phyloP scores from a whole-genome alignment of 2,797 vertebrate genomes.

The Coracias cyanogaster region DNA sequence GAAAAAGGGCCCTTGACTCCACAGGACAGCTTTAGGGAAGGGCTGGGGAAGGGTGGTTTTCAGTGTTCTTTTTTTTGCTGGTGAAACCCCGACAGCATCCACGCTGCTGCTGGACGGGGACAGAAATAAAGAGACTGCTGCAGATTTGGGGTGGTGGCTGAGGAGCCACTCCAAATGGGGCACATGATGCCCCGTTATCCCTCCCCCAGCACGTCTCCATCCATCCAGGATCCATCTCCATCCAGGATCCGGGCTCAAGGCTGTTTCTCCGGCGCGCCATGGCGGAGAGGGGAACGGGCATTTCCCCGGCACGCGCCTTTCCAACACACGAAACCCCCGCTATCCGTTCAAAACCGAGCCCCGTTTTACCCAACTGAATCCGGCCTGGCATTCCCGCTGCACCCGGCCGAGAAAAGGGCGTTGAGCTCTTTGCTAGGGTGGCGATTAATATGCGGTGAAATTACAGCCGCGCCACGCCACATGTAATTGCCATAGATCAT shows the following conservation, averaged over 20 bases:
- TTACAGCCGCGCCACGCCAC: constrained; percentile 69
- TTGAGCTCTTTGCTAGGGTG: constrained; percentile 71
- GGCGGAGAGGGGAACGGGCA: not conserved
- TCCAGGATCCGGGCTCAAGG: not conserved
- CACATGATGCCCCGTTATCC: not conserved
- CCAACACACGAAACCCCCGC: not conserved
- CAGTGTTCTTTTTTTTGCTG: not conserved
- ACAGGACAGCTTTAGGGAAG: not conserved
- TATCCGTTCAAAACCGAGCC: not conserved
- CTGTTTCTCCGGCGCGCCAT: constrained; percentile 33
- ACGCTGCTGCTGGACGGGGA: not conserved
- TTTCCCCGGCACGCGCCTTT: not conserved
- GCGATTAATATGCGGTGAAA: constrained; percentile 78
- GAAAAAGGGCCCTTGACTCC: not conserved
- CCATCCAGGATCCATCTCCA: not conserved
- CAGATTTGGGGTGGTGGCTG: constrained; percentile 13
- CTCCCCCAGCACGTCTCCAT: not conserved
- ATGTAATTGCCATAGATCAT: constrained; percentile 73
- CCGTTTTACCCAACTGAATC: not conserved
- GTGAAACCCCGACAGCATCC: not conserved
- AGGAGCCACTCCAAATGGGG: constrained; percentile 39
- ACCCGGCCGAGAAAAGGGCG: constrained; percentile 63
- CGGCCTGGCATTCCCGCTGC: constrained; percentile 17
- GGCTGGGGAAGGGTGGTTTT: not conserved
- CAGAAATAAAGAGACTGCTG: not conserved